phyloP scores from a whole-genome alignment of 2,113 vertebrate genomes.

The Spermophilus dauricus region DNA sequence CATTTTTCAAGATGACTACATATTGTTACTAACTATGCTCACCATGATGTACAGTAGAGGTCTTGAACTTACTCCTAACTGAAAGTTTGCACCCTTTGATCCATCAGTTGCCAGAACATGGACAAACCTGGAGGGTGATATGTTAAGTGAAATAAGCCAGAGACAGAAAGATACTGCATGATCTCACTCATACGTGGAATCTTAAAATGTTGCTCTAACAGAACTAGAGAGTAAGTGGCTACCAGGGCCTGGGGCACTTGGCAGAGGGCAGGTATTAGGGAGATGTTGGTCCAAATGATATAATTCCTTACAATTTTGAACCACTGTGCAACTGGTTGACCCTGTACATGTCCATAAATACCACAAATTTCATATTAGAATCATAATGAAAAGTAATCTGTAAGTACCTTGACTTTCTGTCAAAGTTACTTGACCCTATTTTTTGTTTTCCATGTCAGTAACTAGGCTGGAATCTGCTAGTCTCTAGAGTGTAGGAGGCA shows the following conservation, averaged over 20 bases:
- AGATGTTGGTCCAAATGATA: slow-evolving; percentile 2
- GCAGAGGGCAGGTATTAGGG: not conserved
- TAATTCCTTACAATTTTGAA: slow-evolving; percentile 30
- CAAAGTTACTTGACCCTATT: not conserved
- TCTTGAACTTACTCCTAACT: not conserved
- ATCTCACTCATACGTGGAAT: not conserved
- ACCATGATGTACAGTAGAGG: not conserved
- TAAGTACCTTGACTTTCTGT: slow-evolving; percentile 28
- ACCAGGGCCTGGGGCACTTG: not conserved
- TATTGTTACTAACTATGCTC: not conserved
- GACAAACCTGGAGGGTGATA: not conserved
- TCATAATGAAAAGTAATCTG: not conserved
- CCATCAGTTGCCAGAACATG: not conserved
- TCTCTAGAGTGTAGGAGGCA: slow-evolving; percentile 47
- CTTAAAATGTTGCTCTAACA: not conserved
- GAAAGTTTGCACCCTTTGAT: not conserved
- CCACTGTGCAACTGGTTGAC: not conserved
- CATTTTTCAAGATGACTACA: not conserved
- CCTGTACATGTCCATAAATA: not conserved
- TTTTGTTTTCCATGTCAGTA: slow-evolving; percentile 22
- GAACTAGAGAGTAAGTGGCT: not conserved
- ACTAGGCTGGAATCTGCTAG: not conserved
- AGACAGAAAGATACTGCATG: not conserved
- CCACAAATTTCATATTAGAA: slow-evolving; percentile 39
- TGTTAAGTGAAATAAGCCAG: not conserved